phyloP scores from a whole-genome alignment of 2,888 invertebrate species.

The Euzophera pinguis region DNA sequence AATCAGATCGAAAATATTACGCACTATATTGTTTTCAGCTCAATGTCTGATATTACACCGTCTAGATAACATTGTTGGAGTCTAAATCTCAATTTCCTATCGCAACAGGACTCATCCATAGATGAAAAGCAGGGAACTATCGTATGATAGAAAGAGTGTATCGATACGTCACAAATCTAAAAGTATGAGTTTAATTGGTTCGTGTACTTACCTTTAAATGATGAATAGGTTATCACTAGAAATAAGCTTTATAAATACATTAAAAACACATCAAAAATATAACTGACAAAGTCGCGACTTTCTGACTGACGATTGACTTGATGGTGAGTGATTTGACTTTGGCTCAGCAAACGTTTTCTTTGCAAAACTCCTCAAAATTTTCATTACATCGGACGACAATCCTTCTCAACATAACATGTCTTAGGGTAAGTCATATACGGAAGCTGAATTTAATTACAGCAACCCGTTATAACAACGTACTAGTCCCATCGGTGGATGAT shows the following conservation, averaged over 20 bases:
- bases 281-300: no score
- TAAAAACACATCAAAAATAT: no score
- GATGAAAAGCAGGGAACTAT: neutral
- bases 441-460: constrained; percentile 74
- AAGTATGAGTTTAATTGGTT: no score
- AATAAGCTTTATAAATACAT: no score
- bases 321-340: no score
- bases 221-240: no score
- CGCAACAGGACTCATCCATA: constrained; percentile 15
- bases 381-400: neutral
- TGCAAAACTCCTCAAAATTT: no score
- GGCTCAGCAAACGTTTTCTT: no score
- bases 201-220: no score
- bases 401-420: neutral
- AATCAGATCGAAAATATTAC: neutral
- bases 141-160: neutral
- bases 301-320: no score
- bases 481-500: constrained; percentile 51
- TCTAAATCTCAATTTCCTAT: constrained; percentile 38
- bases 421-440: constrained; percentile 37
- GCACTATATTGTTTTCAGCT: constrained; percentile 1
- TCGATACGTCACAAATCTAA: neutral
- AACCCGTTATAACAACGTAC: constrained; percentile 66
- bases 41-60: constrained; percentile 11
- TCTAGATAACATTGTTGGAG: constrained; percentile 31